Evolutionary conservation across 2,888 invertebrate species (phyloP).

Genomic region (Anaspis maculata): DNA sequence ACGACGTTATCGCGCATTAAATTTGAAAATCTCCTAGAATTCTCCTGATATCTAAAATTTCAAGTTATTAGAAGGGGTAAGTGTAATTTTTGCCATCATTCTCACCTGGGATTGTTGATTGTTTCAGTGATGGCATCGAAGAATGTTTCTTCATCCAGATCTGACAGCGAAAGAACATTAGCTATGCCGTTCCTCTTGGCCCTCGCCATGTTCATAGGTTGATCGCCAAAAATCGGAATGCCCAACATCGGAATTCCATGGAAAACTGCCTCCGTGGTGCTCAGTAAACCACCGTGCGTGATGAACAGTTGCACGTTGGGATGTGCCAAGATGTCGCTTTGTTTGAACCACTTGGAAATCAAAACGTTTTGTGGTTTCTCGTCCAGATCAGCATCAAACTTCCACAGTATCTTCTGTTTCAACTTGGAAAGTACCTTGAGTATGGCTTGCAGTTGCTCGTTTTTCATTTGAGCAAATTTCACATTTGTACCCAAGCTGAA

Average conservation of each 20-base stretch:
- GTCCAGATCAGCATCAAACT: conserved; percentile 35
- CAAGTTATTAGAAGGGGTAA: background rate
- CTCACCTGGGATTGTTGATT: conserved; percentile 27
- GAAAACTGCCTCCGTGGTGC: conserved; percentile 43
- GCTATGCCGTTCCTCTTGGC: conserved; percentile 41
- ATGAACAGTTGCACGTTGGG: conserved; percentile 43
- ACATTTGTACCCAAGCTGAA: conserved; percentile 43
- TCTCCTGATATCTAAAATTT: conserved; percentile 13
- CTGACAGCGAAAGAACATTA: conserved; percentile 30
- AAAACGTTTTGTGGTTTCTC: conserved; percentile 35
- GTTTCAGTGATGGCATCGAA: conserved; percentile 23
- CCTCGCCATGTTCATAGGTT: conserved; percentile 43
- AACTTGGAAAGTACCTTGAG: conserved; percentile 34
- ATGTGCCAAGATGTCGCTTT: conserved; percentile 38
- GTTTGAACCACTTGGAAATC: conserved; percentile 38
- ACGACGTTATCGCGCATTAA: conserved; percentile 10
- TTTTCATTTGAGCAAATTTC: conserved; percentile 29
- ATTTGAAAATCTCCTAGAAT: conserved; percentile 10
- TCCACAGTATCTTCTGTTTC: conserved; percentile 41
- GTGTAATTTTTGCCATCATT: conserved; percentile 40
- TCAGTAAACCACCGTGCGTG: conserved; percentile 45
- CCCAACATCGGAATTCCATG: conserved; percentile 45
- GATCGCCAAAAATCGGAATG: conserved; percentile 47
- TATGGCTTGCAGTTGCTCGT: conserved; percentile 28
- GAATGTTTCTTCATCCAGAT: conserved; percentile 32